A percentile compares a stretch with the other conserved stretches of the same genome.
Evolutionary conservation across 2,888 invertebrate genomes (phyloP).

Genomic region (Dinocampus coccinellae): DNA sequence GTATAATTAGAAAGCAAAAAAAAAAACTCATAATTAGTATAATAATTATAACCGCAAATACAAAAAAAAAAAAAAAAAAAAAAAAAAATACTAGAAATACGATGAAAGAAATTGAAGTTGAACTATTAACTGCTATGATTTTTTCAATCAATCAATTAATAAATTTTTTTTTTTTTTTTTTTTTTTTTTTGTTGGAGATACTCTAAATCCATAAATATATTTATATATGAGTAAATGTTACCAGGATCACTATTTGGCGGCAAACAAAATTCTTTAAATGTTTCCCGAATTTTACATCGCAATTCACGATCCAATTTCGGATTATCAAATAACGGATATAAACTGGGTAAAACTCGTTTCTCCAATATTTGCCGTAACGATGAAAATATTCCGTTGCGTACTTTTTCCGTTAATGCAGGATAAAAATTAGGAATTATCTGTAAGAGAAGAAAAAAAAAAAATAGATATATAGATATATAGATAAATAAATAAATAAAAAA

Average conservation of each 20-base stretch:
- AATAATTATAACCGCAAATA: no score
- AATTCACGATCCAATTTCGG: constrained; percentile 88
- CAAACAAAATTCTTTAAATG: constrained; percentile 91
- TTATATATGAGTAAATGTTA: constrained; percentile 54
- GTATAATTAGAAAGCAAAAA: constrained; percentile 25
- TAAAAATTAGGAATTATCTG: constrained; percentile 90
- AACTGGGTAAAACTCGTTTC: constrained; percentile 90
- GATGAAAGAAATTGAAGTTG: no score
- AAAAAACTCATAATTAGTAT: no score
- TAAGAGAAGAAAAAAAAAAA: constrained; percentile 49
- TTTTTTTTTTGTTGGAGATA: no score
- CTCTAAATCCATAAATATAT: no score
- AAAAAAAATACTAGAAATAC: no score
- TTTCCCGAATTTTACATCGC: constrained; percentile 86
- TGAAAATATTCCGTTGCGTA: constrained; percentile 84
- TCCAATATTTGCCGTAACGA: constrained; percentile 89
- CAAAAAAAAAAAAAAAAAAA: no score
- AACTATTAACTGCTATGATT: no score
- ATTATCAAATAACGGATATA: constrained; percentile 89
- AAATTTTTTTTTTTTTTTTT: no score
- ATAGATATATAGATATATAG: no score
- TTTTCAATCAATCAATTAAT: no score
- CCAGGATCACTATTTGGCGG: constrained; percentile 72
- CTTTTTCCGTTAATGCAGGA: constrained; percentile 83
- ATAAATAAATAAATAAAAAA: no score